Percentiles rank a stretch among this genome's conserved stretches.
Conservation (phyloP, 2,797 vertebrate species). For the Borostomias antarcticus region DNA sequence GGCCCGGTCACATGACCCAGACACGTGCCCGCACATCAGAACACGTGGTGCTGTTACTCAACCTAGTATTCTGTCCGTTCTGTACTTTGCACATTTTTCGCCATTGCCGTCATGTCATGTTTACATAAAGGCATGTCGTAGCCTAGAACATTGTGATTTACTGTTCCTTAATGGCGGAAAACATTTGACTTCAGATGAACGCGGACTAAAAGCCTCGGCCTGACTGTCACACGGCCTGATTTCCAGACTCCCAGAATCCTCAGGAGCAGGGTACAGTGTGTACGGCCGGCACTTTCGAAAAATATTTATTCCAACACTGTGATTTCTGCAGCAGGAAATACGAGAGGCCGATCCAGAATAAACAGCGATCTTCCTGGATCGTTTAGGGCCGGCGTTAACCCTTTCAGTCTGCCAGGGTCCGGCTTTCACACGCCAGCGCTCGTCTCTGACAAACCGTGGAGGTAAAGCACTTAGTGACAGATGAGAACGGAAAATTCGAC, state of each 20-base stretch:
- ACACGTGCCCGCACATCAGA: neutral
- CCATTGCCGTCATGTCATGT: too few species aligned
- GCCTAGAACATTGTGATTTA: too few species aligned
- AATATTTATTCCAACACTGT: slow-evolving; percentile 60
- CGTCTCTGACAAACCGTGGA: too few species aligned
- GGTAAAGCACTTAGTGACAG: too few species aligned
- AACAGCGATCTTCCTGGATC: slow-evolving; percentile 56
- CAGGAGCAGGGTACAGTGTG: neutral
- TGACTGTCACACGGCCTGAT: slow-evolving; percentile 3
- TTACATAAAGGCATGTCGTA: too few species aligned
- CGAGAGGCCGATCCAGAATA: slow-evolving; percentile 50
- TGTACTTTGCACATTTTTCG: too few species aligned
- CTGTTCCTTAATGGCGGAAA: too few species aligned
- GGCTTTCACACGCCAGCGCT: neutral
- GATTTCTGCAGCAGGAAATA: slow-evolving; percentile 57
- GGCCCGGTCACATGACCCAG: neutral
- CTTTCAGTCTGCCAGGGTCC: neutral
- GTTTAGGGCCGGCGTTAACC: slow-evolving; percentile 16
- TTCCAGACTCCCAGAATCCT: slow-evolving; percentile 1
- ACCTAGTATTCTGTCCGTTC: too few species aligned
- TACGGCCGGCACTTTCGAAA: slow-evolving; percentile 37
- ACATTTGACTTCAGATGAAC: slow-evolving; percentile 15
- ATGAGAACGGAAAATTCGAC: too few species aligned
- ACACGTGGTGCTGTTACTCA: too few species aligned
- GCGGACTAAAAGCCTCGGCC: neutral